Evolutionary conservation across 2,113 vertebrate genomes (phyloP).

Genomic region (Cryptotis parvus): DNA sequence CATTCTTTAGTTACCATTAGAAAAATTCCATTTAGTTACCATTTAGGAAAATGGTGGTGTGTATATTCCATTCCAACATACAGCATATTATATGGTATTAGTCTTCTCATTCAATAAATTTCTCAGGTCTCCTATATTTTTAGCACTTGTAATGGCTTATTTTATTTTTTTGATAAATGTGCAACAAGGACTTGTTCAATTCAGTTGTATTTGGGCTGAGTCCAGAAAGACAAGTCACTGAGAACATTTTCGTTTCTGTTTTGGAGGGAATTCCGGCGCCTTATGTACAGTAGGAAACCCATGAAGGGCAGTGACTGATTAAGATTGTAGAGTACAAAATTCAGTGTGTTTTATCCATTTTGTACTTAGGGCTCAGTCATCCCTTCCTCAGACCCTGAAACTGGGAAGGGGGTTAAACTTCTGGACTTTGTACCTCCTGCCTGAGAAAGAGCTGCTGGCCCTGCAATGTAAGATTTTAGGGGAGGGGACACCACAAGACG

Average conservation of each 20-base stretch:
- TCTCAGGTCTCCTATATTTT: not conserved
- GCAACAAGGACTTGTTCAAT: not conserved
- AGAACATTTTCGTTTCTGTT: not conserved
- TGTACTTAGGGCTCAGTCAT: not conserved
- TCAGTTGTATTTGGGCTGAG: not conserved
- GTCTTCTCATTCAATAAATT: slow-evolving; percentile 18
- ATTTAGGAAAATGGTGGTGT: not conserved
- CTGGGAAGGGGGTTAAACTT: not conserved
- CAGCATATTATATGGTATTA: not conserved
- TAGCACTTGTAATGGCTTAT: not conserved
- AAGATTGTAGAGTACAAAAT: not conserved
- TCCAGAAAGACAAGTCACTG: not conserved
- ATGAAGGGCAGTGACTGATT: not conserved
- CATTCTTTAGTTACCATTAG: slow-evolving; percentile 26
- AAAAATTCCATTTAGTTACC: too few relatives aligned
- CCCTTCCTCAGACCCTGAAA: not conserved
- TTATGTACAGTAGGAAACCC: not conserved
- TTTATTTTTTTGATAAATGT: not conserved
- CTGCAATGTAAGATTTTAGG: not conserved
- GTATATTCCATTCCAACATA: not conserved
- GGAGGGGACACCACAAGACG: not conserved
- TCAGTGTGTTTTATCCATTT: not conserved
- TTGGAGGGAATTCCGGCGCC: not conserved
- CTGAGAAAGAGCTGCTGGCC: not conserved
- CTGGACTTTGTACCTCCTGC: not conserved